phyloP scores from a whole-genome alignment of 2,113 vertebrate species.

The Piprites chloris region DNA sequence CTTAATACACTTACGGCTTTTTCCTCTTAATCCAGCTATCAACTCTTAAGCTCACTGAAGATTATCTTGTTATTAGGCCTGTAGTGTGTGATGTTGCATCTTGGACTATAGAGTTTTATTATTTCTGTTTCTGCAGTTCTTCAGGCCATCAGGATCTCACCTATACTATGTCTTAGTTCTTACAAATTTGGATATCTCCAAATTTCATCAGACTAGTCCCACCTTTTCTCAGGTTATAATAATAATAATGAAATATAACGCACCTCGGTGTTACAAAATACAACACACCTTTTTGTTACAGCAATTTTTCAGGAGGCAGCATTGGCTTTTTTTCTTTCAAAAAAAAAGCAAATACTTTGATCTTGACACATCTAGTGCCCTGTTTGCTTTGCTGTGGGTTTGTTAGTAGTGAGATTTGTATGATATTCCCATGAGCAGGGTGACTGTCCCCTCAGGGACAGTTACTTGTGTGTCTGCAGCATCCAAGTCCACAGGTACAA shows the following conservation, averaged over 20 bases:
- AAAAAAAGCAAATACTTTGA: background rate
- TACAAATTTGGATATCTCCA: background rate
- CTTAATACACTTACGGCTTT: background rate
- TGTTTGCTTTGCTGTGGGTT: background rate
- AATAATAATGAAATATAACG: background rate
- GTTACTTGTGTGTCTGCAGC: background rate
- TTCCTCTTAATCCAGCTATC: background rate
- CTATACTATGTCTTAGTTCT: background rate
- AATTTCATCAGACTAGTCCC: background rate
- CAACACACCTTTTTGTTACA: background rate
- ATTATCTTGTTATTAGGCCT: background rate
- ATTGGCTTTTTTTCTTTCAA: background rate
- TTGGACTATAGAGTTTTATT: background rate
- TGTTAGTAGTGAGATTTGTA: background rate
- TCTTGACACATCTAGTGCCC: background rate
- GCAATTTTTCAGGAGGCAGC: background rate
- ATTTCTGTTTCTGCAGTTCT: background rate
- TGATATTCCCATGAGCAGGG: background rate
- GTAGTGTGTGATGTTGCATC: background rate
- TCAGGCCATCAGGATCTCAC: background rate
- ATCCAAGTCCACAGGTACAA: background rate
- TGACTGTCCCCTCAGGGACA: background rate
- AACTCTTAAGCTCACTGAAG: background rate
- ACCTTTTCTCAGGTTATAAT: background rate
- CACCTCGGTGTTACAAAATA: background rate